phyloP scores from a whole-genome alignment of 2,888 invertebrate genomes.

The Polymixis lichenea region DNA sequence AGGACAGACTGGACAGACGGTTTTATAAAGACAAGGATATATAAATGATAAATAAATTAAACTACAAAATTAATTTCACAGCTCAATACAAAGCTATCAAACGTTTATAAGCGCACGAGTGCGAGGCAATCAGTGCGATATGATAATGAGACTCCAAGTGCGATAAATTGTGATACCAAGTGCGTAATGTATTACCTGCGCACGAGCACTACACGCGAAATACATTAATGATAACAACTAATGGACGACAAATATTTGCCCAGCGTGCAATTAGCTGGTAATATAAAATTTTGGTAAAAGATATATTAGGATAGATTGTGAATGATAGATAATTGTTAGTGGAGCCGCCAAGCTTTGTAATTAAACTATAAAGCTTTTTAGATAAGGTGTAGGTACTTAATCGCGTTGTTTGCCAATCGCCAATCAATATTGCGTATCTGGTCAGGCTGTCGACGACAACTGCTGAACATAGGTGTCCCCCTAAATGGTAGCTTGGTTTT shows the following conservation, averaged over 20 bases:
- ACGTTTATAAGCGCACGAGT: constrained; percentile 43
- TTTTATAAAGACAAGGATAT: background rate
- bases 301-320: constrained; percentile 48
- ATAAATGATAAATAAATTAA: constrained; percentile 14
- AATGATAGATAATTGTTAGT: constrained; percentile 54
- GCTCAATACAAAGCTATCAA: constrained; percentile 46
- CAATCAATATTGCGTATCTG: constrained; percentile 52
- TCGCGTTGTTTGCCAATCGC: constrained; percentile 40
- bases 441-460: constrained; percentile 34
- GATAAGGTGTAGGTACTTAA: constrained; percentile 28
- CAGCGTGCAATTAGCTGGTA: constrained; percentile 45
- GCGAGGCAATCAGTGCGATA: constrained; percentile 54
- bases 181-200: constrained; percentile 39
- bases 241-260: constrained; percentile 65
- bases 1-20: background rate
- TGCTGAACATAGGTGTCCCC: constrained; percentile 14
- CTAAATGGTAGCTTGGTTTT: constrained; percentile 11
- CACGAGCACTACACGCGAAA: constrained; percentile 58
- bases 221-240: constrained; percentile 65
- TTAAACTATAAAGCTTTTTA: constrained; percentile 58
- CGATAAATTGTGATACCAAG: constrained; percentile 41
- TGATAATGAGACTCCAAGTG: constrained; percentile 43
- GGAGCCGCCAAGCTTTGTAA: constrained; percentile 48
- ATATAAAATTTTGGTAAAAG: constrained; percentile 56
- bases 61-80: constrained; percentile 48